Percentiles rank a stretch among this genome's conserved stretches.
Conservation (phyloP, 2,888 invertebrate species). For the Melikaiella ostensackeni region DNA sequence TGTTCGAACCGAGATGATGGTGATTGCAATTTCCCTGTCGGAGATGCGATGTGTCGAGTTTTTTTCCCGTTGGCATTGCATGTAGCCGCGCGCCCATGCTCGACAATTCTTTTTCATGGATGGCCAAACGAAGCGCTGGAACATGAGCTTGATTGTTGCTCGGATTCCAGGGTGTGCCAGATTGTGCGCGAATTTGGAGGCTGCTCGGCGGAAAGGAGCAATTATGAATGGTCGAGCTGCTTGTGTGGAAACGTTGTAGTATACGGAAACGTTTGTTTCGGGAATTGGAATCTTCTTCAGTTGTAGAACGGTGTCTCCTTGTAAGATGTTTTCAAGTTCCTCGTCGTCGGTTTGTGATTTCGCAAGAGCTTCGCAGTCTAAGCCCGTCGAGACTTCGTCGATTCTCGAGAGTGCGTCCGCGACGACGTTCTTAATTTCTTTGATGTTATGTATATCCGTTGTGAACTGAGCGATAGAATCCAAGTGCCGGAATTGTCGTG, state of each 20-base stretch:
- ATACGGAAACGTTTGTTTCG: not conserved
- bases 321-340: conserved; percentile 15
- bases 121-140: too few species aligned
- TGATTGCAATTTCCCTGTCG: conserved; percentile 48
- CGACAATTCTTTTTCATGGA: too few species aligned
- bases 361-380: not conserved
- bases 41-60: not conserved
- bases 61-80: not conserved
- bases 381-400: not conserved
- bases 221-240: conserved; percentile 48
- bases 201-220: not conserved
- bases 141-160: too few species aligned
- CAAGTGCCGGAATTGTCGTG: too few species aligned
- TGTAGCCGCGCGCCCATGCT: not conserved
- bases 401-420: not conserved
- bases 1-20: conserved; percentile 64
- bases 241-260: conserved; percentile 1
- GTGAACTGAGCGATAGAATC: not conserved
- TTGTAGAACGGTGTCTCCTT: not conserved
- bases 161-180: too few species aligned
- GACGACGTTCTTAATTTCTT: not conserved
- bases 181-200: too few species aligned
- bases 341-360: conserved; percentile 18
- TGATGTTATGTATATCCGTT: not conserved
- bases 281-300: not conserved